A percentile compares a stretch with the other conserved stretches of the same genome.
Evolutionary conservation across 2,888 invertebrate species (phyloP).

Genomic region (Phasia obesa): DNA sequence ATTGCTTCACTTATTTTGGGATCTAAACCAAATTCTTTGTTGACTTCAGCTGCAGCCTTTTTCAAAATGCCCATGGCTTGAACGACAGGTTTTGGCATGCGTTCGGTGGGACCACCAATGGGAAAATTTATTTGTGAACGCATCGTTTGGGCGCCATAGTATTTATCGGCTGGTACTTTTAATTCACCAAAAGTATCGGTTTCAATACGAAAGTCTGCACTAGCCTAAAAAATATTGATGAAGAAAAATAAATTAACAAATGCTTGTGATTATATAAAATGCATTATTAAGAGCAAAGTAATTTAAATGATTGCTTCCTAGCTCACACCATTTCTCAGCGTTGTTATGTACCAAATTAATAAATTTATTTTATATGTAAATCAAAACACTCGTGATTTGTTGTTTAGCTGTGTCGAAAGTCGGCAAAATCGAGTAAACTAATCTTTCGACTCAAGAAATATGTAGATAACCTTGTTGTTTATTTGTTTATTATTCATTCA

Average conservation of each 20-base stretch:
- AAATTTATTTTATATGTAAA: slow-evolving; percentile 29
- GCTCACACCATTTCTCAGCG: slow-evolving; percentile 58
- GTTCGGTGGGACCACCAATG: slow-evolving; percentile 95
- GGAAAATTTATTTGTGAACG: slow-evolving; percentile 98
- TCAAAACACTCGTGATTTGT: slow-evolving; percentile 40
- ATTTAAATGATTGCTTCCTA: neutral
- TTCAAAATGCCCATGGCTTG: slow-evolving; percentile 97
- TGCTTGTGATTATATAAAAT: slow-evolving; percentile 12
- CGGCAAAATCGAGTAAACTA: slow-evolving; percentile 28
- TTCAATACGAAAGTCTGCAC: slow-evolving; percentile 84
- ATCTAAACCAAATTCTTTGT: slow-evolving; percentile 95
- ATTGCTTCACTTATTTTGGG: slow-evolving; percentile 94
- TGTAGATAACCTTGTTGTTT: slow-evolving; percentile 56
- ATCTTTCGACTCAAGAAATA: slow-evolving; percentile 52
- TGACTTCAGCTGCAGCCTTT: slow-evolving; percentile 98
- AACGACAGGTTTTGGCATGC: slow-evolving; percentile 97
- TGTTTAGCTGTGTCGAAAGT: slow-evolving; percentile 40
- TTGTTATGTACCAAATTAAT: slow-evolving; percentile 46
- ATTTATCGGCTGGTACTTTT: slow-evolving; percentile 94
- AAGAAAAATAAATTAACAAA: slow-evolving; percentile 7
- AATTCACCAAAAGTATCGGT: slow-evolving; percentile 98
- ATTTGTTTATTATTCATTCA: too few species aligned
- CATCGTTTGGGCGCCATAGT: slow-evolving; percentile 98
- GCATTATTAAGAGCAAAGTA: neutral
- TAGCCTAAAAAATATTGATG: slow-evolving; percentile 75